Base-by-base conservation (phyloP, 1,140 invertebrate genomes). In the Mylabris phalerata region DNA sequence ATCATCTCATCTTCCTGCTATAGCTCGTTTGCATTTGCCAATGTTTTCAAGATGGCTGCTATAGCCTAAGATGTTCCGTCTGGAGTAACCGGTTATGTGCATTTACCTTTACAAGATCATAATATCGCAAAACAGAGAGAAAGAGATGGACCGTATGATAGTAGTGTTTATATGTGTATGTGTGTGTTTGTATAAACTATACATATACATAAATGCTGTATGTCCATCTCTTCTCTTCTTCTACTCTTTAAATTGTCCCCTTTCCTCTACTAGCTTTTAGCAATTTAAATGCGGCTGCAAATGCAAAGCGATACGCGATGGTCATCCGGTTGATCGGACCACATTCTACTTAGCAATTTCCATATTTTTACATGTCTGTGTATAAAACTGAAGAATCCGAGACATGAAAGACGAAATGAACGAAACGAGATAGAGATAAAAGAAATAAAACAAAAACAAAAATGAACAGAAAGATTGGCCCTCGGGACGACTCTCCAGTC, bases 211-310 rank as follows among this genome's bases (percentile, higher is more conserved):
- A 32, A 5, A 32, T 32, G 32, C 7, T 32, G 1, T 19, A 19
- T 32, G 32, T 32, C 4, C 32, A 7, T 32, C 7, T 32, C 32
- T 32, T 32, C 32, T 19, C 19, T 19, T 63, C 60, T 32, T 32
- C 32, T 32, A 3, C 32, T 63, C 60, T 60, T 50, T 67, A 58
- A 65, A 69, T 70, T 68, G 67, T 69, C 68, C 65, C 69, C 67
- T 69, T 32, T 32, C 7, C 32, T 32, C 32, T 7, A 7, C 32
- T 32, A 7, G 32, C 32, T 72, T 73, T 73, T 73, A 71, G 71
- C 71, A 73, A 73, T 73, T 73, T 73, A 73, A 73, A 73, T 73
- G 70, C 65, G 62, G 62, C 65, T 64, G 66, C 64, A 65, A 69
- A 71, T 71, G 70, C 68, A 71, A 71, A 71, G 63, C 67, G 69